These are phyloP conservation scores for Campylomormyrus numenius DNA, from an alignment of 2,113 vertebrate species.

Conservation along the genomic window DNA sequence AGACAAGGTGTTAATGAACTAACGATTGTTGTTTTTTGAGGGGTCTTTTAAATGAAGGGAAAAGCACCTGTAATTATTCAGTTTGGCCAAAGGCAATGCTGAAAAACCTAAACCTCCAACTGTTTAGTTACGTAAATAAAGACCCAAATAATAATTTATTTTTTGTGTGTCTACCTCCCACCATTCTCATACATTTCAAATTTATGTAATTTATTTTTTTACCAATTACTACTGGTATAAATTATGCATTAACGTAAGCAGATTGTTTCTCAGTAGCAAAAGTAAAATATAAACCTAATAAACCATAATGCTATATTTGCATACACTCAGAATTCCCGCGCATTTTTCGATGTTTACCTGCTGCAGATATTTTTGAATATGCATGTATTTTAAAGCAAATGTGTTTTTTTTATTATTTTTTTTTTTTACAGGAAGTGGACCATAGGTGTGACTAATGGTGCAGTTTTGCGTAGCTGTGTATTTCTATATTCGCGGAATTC, in stretches of 20 bases:
- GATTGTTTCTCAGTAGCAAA: background rate
- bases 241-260: background rate
- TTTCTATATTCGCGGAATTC: background rate
- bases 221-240: background rate
- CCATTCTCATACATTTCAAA: background rate
- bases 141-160: background rate
- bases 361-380: background rate
- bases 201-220: background rate
- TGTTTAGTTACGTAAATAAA: background rate
- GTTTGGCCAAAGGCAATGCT: background rate
- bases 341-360: background rate
- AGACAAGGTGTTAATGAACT: conserved; percentile 91
- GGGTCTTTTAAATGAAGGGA: background rate
- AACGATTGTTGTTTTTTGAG: conserved; percentile 63
- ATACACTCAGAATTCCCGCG: background rate
- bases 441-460: background rate
- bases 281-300: conserved; percentile 4
- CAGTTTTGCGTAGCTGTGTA: background rate
- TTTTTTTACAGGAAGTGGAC: background rate
- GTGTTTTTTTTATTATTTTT: background rate
- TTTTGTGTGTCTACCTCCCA: background rate
- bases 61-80: conserved; percentile 11
- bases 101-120: background rate
- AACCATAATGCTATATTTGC: background rate
- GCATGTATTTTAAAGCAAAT: background rate